Conservation (phyloP, 2,797 vertebrate species). For the Phoxinus dragarum region DNA sequence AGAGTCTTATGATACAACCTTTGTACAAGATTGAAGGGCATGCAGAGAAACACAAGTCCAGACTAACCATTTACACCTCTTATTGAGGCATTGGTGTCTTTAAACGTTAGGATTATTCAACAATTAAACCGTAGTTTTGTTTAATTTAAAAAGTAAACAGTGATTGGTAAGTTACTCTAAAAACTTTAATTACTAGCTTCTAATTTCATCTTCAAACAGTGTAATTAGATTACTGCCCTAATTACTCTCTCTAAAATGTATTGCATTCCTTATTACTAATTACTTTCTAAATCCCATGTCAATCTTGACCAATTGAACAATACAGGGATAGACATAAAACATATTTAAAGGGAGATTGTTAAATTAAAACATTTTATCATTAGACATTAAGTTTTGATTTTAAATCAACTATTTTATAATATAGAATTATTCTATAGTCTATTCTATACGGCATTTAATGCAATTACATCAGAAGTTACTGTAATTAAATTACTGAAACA, state of each 20-base stretch:
- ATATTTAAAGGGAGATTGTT: not conserved
- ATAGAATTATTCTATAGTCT: not conserved
- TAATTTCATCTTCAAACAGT: not conserved
- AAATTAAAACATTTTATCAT: not conserved
- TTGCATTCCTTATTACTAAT: not conserved
- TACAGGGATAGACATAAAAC: not conserved
- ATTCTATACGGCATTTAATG: not conserved
- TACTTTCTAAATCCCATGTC: not conserved
- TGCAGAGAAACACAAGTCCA: not conserved
- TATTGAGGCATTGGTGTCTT: not conserved
- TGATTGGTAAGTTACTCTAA: not conserved
- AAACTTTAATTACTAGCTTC: not conserved
- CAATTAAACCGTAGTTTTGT: not conserved
- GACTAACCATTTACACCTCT: not conserved
- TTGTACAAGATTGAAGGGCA: slow-evolving; percentile 30
- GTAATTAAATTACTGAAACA: not conserved
- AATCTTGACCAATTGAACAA: not conserved
- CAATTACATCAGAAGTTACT: not conserved
- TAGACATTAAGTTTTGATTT: not conserved
- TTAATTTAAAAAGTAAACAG: not conserved
- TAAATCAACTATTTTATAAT: not conserved
- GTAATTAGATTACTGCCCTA: not conserved
- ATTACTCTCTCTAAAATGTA: not conserved
- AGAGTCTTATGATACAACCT: slow-evolving; percentile 37
- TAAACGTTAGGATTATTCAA: not conserved